These are phyloP conservation scores for Chaetodon auriga DNA, from an alignment of 2,113 vertebrate genomes.

Conservation along the genomic window DNA sequence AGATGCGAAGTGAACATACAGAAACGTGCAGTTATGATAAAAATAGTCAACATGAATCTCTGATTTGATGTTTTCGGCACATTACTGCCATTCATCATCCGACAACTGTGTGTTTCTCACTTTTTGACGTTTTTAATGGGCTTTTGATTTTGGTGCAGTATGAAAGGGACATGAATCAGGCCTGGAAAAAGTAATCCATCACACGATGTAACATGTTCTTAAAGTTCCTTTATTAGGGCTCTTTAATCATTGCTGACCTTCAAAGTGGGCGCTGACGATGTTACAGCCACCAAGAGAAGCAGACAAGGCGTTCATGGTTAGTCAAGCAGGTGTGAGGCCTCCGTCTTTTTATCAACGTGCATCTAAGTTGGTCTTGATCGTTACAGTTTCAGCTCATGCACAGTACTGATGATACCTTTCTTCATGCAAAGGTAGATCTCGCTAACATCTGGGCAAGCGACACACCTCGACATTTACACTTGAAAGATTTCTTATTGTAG, in stretches of 20 bases:
- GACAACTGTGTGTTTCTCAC: too few relatives aligned
- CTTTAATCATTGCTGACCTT: conserved; percentile 14
- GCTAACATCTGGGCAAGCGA: not conserved
- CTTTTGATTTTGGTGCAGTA: not conserved
- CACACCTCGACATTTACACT: conserved; percentile 5
- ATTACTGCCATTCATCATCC: not conserved
- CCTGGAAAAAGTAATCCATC: not conserved
- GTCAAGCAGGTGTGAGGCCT: not conserved
- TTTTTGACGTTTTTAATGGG: not conserved
- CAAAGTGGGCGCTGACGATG: conserved; percentile 3
- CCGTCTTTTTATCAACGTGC: not conserved
- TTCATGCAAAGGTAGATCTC: not conserved
- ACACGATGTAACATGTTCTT: not conserved
- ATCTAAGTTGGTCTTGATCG: not conserved
- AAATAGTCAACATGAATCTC: not conserved
- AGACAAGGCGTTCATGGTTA: conserved; percentile 12
- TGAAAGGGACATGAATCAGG: not conserved
- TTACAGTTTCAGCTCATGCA: not conserved
- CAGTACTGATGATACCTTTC: not conserved
- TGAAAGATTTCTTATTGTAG: not conserved
- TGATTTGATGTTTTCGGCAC: not conserved
- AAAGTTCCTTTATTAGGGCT: not conserved
- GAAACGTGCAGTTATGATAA: not conserved
- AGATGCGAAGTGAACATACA: not conserved
- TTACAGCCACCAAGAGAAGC: not conserved